Evolutionary conservation across 2,888 invertebrate genomes (phyloP), one percentile per base, ranked within the genome.

Genomic region (Tetheella fluctuosa): DNA sequence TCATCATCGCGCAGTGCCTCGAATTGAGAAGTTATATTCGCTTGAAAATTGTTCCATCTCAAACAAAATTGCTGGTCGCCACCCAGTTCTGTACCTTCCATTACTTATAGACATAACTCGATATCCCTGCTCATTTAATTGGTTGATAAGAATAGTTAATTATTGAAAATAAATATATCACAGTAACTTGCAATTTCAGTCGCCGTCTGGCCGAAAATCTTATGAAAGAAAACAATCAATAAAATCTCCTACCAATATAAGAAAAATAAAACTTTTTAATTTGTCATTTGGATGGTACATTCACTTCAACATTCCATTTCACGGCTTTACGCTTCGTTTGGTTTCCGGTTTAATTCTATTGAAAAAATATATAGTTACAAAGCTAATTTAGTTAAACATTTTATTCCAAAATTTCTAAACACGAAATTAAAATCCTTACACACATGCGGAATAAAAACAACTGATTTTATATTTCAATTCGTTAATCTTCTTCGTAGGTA

Each of bases 31-130:
- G 97, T 96, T 89, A 97, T 96, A 93, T 97, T 97, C 75, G 96
- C 96, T 94, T 96, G 96, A 94, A 96, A 96, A 94, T 97, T 97
- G 94, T 97, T 97, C 97, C 97, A 97, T 94, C 97, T 95, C 92
- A 97, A 95, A 94, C 97, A 97, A 94, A 97, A 97, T 94, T 97
- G 97, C 94, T 97, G 97, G 93, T 96, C 96, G 89, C 95, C 95
- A 88, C 92, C 93, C 91, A 93, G 93, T 93, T 93, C 93, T 91
- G 93, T 90, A 90, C 93, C 93, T 93, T 93, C 93, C 93, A 93
- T 93, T 93, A 93, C 93, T 93, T 91, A 93, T 92, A 93, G 88
- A 93, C 93, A 93, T 93, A 93, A 93, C 93, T 93, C 86, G 91
- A 89, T 93, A 90, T 91, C 91, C 93, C 90, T 91, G 91, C 90